Base-by-base conservation (phyloP, 2,797 vertebrate species). In the Enteromius fasciolatus region DNA sequence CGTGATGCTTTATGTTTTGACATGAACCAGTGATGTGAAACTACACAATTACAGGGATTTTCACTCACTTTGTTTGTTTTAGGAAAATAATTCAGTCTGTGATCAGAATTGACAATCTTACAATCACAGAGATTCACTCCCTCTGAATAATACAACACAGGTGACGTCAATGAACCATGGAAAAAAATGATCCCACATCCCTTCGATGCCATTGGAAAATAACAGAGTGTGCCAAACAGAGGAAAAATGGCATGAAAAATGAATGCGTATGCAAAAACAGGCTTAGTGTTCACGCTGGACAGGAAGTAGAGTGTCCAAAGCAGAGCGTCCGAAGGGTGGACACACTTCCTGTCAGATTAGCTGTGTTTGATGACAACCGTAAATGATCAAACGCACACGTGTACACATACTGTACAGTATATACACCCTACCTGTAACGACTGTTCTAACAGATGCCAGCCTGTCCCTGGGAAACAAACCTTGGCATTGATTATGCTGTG, bases 331-430 rank as follows among this genome's bases (percentile, higher is more conserved):
- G 76, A 80, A 88, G 80, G 80, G 69, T 80, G 90, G 84, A 83
- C 81, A 89, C 87, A 87, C 87, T 94, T 94, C 94, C 93, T 93
- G 92, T 67, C 86, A 87, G 92, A 93, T 93, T 91, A 89, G 80
- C 63, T 81, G 25, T 76, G 79, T 57, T 63, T 75, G 88, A 88
- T 83, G 83, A 86, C 75, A 68, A 23, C 54, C 0, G 46, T 33
- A 11, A 73, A 31, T 14, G 69, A 73, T 70, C 44, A 28, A 18
- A 70, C 44, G 18, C 3, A 70, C 39, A 18, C 44, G n/a, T 59
- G 54, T 12, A 11, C 57, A 25, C 57, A 25, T 39, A 39, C 36
- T 8, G 36, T 3, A 48, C 46, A 48, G 14, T 54, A 9, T n/a
- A 54, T n/a, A 25, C 57, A 61, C 54, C 5, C 57, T 14, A 59